Evolutionary conservation across 35 echinoderm and acorn worm species (phyloP).

Genomic region (Holothuria glaberrima): DNA sequence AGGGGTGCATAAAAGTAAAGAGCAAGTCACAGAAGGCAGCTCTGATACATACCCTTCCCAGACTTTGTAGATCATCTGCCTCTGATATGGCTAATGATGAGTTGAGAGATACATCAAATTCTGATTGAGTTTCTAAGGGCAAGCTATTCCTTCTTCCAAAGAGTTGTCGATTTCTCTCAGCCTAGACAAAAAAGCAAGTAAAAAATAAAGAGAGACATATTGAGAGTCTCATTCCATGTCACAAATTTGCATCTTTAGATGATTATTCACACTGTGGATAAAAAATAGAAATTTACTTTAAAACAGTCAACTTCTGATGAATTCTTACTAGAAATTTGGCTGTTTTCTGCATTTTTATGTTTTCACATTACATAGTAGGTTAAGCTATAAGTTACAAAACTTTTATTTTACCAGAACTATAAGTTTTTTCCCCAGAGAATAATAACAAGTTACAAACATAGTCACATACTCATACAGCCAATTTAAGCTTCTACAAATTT

Average conservation of each 20-base stretch:
- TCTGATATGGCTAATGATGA: constrained; percentile 45
- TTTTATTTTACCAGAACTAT: not conserved
- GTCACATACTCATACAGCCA: no score
- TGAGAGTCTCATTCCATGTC: no score
- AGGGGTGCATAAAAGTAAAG: no score
- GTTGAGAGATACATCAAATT: constrained; percentile 14
- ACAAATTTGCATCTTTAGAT: no score
- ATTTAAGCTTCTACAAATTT: no score
- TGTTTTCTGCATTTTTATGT: not conserved
- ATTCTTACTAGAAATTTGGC: no score
- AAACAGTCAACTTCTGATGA: no score
- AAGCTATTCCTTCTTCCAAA: constrained; percentile 10
- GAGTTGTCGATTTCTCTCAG: constrained; percentile 22
- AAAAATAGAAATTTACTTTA: no score
- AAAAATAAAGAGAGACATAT: no score
- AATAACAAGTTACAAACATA: not conserved
- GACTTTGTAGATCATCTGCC: not conserved
- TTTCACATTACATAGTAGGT: not conserved
- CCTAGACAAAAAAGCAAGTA: not conserved
- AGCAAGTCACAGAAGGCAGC: no score
- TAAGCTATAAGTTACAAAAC: not conserved
- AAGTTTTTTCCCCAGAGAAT: not conserved
- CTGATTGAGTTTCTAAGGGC: constrained; percentile 47
- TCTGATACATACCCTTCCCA: constrained; percentile 16
- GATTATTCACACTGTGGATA: no score